A percentile compares a stretch with the other conserved stretches of the same genome.
These are phyloP conservation scores for Geotrupes spiniger DNA, from an alignment of 2,888 invertebrate genomes.

Conservation along the genomic window DNA sequence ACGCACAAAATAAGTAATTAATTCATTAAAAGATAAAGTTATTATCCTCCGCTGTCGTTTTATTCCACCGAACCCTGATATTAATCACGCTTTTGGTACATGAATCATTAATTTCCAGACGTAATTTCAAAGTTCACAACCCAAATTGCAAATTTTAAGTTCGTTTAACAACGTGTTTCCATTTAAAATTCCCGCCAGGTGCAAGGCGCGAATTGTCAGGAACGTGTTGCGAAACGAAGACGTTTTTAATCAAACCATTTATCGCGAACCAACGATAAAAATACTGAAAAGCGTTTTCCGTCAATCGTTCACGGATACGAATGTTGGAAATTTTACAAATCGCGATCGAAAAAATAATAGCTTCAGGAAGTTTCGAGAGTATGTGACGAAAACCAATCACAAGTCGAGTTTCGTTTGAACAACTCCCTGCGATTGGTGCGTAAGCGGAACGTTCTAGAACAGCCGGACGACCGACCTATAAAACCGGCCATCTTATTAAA, in stretches of 20 bases:
- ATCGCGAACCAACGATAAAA: background rate
- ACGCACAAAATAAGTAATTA: no score
- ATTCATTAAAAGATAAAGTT: no score
- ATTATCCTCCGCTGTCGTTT: no score
- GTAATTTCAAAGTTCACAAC: no score
- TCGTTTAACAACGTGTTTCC: background rate
- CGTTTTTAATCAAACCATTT: background rate
- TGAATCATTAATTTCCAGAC: no score
- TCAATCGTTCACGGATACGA: background rate
- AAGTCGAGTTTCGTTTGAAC: no score
- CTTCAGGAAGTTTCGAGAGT: conserved; percentile 16
- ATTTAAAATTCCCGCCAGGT: background rate
- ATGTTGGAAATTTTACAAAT: conserved; percentile 1
- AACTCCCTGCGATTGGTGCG: conserved; percentile 9
- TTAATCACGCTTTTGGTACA: no score
- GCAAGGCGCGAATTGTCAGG: background rate
- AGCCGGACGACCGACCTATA: conserved; percentile 40
- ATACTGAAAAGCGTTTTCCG: background rate
- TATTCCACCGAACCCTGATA: no score
- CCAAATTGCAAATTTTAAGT: no score
- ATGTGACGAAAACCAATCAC: background rate
- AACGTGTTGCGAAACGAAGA: background rate
- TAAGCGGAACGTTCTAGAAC: conserved; percentile 44
- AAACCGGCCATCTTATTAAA: conserved; percentile 42
- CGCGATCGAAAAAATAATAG: background rate